These are phyloP conservation scores for Tachysurus fulvidraco DNA, from an alignment of 2,113 vertebrate species.

Conservation along the genomic window DNA sequence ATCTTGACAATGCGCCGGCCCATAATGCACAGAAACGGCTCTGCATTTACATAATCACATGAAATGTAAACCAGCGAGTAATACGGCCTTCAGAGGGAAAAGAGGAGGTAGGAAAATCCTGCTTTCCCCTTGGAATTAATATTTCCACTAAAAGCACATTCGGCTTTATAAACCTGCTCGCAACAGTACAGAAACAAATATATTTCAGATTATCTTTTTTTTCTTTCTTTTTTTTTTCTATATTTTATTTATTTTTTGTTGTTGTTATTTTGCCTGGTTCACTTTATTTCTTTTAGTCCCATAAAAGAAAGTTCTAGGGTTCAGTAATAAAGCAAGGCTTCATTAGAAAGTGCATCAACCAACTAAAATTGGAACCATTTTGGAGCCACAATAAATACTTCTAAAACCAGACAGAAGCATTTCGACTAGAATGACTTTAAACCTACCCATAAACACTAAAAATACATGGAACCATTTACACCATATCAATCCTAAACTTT, in stretches of 20 bases:
- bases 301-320: slow-evolving; percentile 48
- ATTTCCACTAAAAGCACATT: slow-evolving; percentile 69
- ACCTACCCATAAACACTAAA: background rate
- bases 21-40: slow-evolving; percentile 74
- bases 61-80: slow-evolving; percentile 73
- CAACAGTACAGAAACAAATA: slow-evolving; percentile 63
- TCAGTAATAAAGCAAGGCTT: slow-evolving; percentile 39
- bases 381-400: background rate
- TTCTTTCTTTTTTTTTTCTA: slow-evolving; percentile 41
- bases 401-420: background rate
- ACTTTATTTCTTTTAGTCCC: background rate
- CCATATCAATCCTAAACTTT: background rate
- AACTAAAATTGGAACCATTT: slow-evolving; percentile 3
- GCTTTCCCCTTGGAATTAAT: slow-evolving; percentile 69
- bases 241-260: slow-evolving; percentile 58
- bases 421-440: background rate
- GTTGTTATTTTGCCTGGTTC: slow-evolving; percentile 43
- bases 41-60: slow-evolving; percentile 76
- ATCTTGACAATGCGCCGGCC: slow-evolving; percentile 74
- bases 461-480: background rate
- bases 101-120: slow-evolving; percentile 53
- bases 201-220: slow-evolving; percentile 59
- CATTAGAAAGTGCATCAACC: slow-evolving; percentile 15
- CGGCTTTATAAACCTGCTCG: slow-evolving; percentile 61
- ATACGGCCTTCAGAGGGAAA: slow-evolving; percentile 69